Base-by-base conservation (phyloP, 2,797 vertebrate species). In the Brachyalestes nurse region DNA sequence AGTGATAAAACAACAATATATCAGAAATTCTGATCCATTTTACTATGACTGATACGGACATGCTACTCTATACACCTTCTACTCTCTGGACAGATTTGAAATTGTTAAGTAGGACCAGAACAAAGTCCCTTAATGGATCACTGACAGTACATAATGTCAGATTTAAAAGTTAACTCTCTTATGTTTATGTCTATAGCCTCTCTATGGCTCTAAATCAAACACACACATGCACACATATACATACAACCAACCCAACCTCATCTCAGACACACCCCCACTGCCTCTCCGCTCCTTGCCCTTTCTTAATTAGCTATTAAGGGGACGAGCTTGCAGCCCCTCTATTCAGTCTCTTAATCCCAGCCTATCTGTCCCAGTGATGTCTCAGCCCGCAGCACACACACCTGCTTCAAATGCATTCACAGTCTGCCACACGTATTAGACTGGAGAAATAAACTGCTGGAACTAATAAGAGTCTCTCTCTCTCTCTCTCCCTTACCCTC, bases 401-500 rank as follows among this genome's bases (percentile, higher is more conserved):
- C 82, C 89, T 92, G 85, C 86, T 93, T 93, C 89, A 92, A 87
- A 93, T 92, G 90, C 92, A 91, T 83, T 85, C 85, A 75, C 87
- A 88, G 86, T 86, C 57, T 81, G 72, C 85, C 38, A 40, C 86
- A 91, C 90, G 90, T 93, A 92, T 92, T 91, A 91, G 81, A 86
- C 86, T 86, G 87, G 90, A 88, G 87, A 90, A 91, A 91, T 88
- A 83, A 93, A 91, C 87, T 90, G 88, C 85, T 92, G 92, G 91
- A 93, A 92, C 93, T 93, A 94, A 94, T 93, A 90, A 91, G 88
- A 74, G 82, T 87, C 87, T 38, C 78, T 76, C 84, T 77, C 72
- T 82, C 38, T 62, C 28, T 28, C 9, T 75, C 42, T 77, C 40
- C 84, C 84, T 51, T 55, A 85, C 65, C 66, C 82, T 61, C 77